Conservation (phyloP, 1,140 invertebrate species). For the Patella vulgata region DNA sequence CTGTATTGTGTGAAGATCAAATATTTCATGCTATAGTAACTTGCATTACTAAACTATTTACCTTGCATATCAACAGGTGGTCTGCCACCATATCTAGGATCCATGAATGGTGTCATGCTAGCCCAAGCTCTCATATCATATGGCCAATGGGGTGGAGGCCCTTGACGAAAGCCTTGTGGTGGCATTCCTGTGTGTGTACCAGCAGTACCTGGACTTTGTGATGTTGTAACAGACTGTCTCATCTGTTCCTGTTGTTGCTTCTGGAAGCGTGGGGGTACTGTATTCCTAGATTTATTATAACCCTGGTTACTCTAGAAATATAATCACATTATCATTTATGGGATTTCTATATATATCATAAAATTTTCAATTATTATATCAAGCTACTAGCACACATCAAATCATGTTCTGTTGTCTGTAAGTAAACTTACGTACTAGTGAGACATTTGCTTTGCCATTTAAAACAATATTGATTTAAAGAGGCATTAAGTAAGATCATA, state of each 20-base stretch:
- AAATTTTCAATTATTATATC: too few relatives aligned
- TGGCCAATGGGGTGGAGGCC: conserved; percentile 56
- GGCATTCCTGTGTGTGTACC: conserved; percentile 5
- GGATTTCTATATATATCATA: too few relatives aligned
- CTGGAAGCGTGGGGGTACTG: conserved; percentile 84
- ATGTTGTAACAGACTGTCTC: conserved; percentile 9
- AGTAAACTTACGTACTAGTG: too few relatives aligned
- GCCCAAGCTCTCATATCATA: conserved; percentile 56
- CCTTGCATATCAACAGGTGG: conserved; percentile 61
- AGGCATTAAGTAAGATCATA: too few relatives aligned
- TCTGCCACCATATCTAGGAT: conserved; percentile 48
- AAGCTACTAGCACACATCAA: too few relatives aligned
- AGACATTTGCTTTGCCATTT: too few relatives aligned
- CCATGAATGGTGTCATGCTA: conserved; percentile 57
- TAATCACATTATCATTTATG: too few relatives aligned
- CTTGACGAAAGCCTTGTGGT: conserved; percentile 48
- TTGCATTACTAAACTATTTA: too few relatives aligned
- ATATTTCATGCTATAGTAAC: too few relatives aligned
- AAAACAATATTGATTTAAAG: too few relatives aligned
- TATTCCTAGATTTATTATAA: conserved; percentile 14
- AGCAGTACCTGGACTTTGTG: conserved; percentile 23
- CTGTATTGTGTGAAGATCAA: too few relatives aligned
- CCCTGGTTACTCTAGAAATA: conserved; percentile 24
- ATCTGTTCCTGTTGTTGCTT: conserved; percentile 71
- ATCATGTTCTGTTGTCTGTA: too few relatives aligned